Evolutionary conservation across 1,140 invertebrate genomes (phyloP).

Genomic region (Rhynchophorus ferrugineus): DNA sequence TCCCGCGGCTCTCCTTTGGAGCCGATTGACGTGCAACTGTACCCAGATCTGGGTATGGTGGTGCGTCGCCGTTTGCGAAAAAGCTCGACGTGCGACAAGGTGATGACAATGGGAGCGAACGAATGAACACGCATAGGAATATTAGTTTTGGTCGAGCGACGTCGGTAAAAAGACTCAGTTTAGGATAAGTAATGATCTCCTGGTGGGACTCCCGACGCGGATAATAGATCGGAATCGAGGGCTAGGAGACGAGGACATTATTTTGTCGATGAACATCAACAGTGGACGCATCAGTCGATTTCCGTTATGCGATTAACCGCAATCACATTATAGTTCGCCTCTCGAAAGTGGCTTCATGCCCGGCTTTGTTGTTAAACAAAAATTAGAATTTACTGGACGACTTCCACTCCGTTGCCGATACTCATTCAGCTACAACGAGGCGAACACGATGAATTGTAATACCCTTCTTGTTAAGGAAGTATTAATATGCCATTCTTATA

Average conservation of each 20-base stretch:
- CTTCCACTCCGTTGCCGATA: too few relatives aligned
- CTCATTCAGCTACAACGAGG: too few relatives aligned
- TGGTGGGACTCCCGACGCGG: conserved; percentile 29
- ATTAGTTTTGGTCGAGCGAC: conserved; percentile 37
- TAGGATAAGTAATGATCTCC: conserved; percentile 40
- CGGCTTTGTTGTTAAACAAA: conserved; percentile 37
- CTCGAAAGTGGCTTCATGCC: conserved; percentile 22
- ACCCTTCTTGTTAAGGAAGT: too few relatives aligned
- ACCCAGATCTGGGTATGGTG: conserved; percentile 4
- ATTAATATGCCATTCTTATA: too few relatives aligned
- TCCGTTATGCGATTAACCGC: conserved; percentile 41
- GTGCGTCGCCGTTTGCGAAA: neutral
- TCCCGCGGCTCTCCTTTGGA: neutral
- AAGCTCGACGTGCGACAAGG: conserved; percentile 19
- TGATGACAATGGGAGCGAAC: conserved; percentile 24
- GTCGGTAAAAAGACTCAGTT: conserved; percentile 37
- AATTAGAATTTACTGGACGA: conserved; percentile 30
- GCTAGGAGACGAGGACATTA: conserved; percentile 19
- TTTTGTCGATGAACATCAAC: conserved; percentile 33
- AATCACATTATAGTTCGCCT: conserved; percentile 38
- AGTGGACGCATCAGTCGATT: conserved; percentile 37
- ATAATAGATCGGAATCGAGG: conserved; percentile 28
- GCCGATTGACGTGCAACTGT: conserved; percentile 8
- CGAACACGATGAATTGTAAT: too few relatives aligned
- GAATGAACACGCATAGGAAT: conserved; percentile 30